Conservation (phyloP, 2,113 vertebrate species). For the Anguilla rostrata region DNA sequence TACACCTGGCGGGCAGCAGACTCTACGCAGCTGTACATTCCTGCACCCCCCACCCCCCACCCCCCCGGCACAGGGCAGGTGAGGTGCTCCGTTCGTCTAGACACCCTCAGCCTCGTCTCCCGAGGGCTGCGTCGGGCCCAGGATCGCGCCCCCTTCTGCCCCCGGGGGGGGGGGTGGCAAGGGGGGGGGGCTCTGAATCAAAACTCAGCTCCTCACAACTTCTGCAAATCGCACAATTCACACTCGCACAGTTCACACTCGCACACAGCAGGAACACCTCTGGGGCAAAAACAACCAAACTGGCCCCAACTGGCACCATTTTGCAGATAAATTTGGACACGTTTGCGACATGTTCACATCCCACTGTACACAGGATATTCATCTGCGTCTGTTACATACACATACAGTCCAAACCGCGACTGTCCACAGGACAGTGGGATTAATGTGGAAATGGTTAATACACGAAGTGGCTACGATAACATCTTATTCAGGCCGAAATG, state of each 20-base stretch:
- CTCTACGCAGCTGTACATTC: constrained; percentile 6
- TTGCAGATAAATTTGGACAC: too few species aligned
- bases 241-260: not conserved
- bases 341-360: not conserved
- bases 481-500: too few species aligned
- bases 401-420: not conserved
- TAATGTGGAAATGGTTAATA: not conserved
- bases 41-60: too few species aligned
- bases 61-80: not conserved
- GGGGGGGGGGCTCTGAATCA: not conserved
- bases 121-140: too few species aligned
- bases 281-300: not conserved
- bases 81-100: not conserved
- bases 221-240: not conserved
- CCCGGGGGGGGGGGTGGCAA: not conserved
- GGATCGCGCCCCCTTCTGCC: not conserved
- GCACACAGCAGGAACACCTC: not conserved
- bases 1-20: constrained; percentile 29
- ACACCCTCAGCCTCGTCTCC: not conserved
- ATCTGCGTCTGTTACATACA: not conserved
- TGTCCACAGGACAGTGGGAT: not conserved
- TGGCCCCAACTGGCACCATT: too few species aligned
- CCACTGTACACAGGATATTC: not conserved
- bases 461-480: too few species aligned
- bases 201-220: not conserved